A percentile compares a stretch with the other conserved stretches of the same genome.
Conservation (phyloP, 1,140 invertebrate genomes). For the Copidosoma floridanum region DNA sequence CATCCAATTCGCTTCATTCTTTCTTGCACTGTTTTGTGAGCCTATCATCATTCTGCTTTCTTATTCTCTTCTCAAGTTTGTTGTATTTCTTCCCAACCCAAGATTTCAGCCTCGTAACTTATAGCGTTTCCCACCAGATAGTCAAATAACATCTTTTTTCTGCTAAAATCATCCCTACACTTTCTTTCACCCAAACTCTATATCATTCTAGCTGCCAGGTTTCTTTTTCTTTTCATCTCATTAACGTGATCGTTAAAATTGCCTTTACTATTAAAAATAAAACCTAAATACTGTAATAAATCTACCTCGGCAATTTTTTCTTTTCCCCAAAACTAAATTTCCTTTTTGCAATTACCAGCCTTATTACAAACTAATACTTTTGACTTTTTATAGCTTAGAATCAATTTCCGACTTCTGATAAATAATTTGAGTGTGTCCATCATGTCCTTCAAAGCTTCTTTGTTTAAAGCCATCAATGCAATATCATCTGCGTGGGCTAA, state of each 20-base stretch:
- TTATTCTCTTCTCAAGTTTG: constrained; percentile 13
- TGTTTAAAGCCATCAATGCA: constrained; percentile 21
- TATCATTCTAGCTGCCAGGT: neutral
- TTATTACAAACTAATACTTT: too few relatives aligned
- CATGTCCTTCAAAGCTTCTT: constrained; percentile 23
- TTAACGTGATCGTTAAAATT: constrained; percentile 15
- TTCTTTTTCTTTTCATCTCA: constrained; percentile 14
- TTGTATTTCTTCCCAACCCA: constrained; percentile 3
- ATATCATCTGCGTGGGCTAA: constrained; percentile 30
- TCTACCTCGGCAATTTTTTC: constrained; percentile 20
- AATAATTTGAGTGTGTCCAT: constrained; percentile 12
- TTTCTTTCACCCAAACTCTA: constrained; percentile 6
- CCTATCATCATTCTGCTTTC: neutral
- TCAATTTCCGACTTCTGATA: constrained; percentile 19
- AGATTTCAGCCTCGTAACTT: constrained; percentile 5
- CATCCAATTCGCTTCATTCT: neutral
- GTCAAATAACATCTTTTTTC: constrained; percentile 5
- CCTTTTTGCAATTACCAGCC: too few relatives aligned
- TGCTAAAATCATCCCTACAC: neutral
- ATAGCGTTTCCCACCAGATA: constrained; percentile 1
- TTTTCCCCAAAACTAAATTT: too few relatives aligned
- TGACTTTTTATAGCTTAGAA: constrained; percentile 20
- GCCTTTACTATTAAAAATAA: constrained; percentile 20
- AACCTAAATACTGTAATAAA: constrained; percentile 23
- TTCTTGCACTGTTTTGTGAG: too few relatives aligned